phyloP scores from a whole-genome alignment of 2,113 vertebrate genomes.

The Cottus gobio region DNA sequence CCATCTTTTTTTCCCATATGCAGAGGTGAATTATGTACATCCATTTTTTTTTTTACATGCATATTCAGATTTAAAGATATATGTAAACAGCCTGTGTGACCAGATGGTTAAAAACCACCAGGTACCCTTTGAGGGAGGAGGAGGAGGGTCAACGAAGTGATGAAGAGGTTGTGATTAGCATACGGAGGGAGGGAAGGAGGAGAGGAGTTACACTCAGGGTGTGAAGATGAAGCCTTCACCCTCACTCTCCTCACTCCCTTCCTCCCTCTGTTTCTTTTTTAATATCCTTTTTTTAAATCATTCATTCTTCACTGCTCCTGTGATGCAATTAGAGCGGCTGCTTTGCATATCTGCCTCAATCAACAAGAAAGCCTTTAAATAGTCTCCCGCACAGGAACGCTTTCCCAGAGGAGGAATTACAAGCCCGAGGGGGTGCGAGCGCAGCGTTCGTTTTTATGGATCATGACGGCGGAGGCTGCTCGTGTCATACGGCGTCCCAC shows the following conservation, averaged over 20 bases:
- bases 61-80: not conserved
- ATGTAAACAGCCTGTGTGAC: slow-evolving; percentile 16
- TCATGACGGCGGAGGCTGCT: slow-evolving; percentile 3
- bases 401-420: slow-evolving; percentile 16
- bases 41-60: not conserved
- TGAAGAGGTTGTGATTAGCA: not conserved
- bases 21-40: not conserved
- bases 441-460: too few relatives aligned
- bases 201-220: not conserved
- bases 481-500: too few relatives aligned
- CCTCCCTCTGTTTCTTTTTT: not conserved
- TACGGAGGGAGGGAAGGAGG: slow-evolving; percentile 3
- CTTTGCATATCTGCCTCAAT: not conserved
- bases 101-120: slow-evolving; percentile 34
- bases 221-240: slow-evolving; percentile 18
- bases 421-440: too few relatives aligned
- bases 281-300: not conserved
- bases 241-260: not conserved
- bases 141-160: slow-evolving; percentile 22
- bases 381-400: not conserved
- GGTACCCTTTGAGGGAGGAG: slow-evolving; percentile 10
- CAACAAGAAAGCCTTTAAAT: slow-evolving; percentile 5
- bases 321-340: slow-evolving; percentile 6
- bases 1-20: fast-evolving
- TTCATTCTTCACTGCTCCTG: not conserved